These are phyloP conservation scores for Helicoverpa armigera DNA, from an alignment of 1,140 invertebrate genomes.

Conservation along the genomic window DNA sequence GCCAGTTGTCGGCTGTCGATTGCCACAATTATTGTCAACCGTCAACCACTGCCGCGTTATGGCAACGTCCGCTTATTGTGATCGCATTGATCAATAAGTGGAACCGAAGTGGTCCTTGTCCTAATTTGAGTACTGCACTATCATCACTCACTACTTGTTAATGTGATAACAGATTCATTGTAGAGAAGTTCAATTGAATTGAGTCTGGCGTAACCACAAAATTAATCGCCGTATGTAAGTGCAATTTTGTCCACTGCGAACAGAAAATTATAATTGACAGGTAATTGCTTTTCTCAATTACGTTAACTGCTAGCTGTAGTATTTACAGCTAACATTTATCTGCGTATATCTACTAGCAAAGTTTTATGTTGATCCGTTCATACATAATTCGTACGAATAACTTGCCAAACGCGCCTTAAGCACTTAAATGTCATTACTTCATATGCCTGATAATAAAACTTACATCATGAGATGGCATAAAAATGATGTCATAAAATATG, in stretches of 20 bases:
- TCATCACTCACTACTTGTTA: conserved; percentile 25
- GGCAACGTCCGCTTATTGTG: conserved; percentile 80
- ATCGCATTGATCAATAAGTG: conserved; percentile 67
- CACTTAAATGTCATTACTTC: conserved; percentile 27
- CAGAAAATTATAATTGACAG: background rate
- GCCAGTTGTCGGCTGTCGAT: conserved; percentile 53
- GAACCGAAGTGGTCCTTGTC: conserved; percentile 63
- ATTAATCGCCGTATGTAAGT: background rate
- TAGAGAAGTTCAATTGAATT: conserved; percentile 26
- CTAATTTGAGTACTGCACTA: conserved; percentile 57
- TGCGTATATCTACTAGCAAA: background rate
- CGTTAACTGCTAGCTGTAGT: background rate
- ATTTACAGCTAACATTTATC: too few species aligned
- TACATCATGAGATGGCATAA: conserved; percentile 30
- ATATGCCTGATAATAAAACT: conserved; percentile 43
- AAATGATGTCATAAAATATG: conserved; percentile 47
- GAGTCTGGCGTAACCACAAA: background rate
- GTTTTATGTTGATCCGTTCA: conserved; percentile 2
- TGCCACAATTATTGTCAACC: conserved; percentile 69
- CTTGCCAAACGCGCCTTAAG: conserved; percentile 14
- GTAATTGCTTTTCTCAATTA: background rate
- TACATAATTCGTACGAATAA: conserved; percentile 10
- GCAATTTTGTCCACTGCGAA: background rate
- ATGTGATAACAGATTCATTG: conserved; percentile 34
- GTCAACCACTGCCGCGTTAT: conserved; percentile 60